Evolutionary conservation across 2,888 invertebrate species (phyloP), one percentile per base, ranked within the genome.

Genomic region (Heliconius ethilla): DNA sequence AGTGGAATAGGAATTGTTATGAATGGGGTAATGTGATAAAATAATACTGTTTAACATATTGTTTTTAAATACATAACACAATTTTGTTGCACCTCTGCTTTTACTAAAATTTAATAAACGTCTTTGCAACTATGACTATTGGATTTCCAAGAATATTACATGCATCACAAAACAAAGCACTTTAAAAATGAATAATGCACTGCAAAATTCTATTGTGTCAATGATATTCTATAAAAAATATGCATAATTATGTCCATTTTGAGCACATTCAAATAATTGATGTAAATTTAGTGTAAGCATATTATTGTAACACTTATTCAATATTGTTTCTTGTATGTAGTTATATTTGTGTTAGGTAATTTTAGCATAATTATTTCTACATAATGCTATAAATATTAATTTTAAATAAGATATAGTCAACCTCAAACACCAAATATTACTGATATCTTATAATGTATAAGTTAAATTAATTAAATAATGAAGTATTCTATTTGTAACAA

Each of bases 1-100:
- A 78, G 80, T 77, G 79, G 73, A 80, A 81, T 85, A 86, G 85
- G 86, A 86, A 86, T 84, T 86, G 85, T 79, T 74, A 76, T 62
- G 70, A 69, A 79, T 51, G 37, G 45, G 74, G 75, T 69, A 40
- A 67, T 72, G 55, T 75, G 59, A 59, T 75, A 55, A 40, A 51
- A 63, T 29, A 75, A 45, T 40, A 67, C 27, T 37, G n/a, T 62
- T 40, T 45, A 70, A 51, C 11, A 29, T 27, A n/a, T 70, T 55
- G 33, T 59, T 72, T 72, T 59, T 13, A 59, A 72, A 59, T 25
- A 59, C 33, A 59, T n/a, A 59, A 70, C 45, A 70, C 55, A 72
- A 25, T 76, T 76, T 51, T 72, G 51, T 72, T 70, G 65, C 72
- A 70, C 65, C 72, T 72, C 72, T 59, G 72, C 63, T 37, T 65